Base-by-base conservation (phyloP, 1,140 invertebrate genomes). In the Coelopa frigida region DNA sequence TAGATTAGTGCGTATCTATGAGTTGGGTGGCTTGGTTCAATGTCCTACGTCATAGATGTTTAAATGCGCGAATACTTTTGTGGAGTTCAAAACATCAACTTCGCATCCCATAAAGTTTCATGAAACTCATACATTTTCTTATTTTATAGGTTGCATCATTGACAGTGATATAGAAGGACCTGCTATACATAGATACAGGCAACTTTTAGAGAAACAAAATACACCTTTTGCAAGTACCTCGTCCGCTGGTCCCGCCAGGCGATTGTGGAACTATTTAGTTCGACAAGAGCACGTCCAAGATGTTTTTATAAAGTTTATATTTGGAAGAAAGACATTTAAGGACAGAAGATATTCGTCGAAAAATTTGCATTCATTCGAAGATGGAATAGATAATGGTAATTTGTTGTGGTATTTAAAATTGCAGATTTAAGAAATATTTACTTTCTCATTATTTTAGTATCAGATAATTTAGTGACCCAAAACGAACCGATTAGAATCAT, bases 291-390 rank as follows among this genome's bases (percentile, higher is more conserved):
- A 77, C 24, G 85, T 97, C 33, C 92, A 96, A 71, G 92, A 98
- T 58, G 79, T 95, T 37, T 99, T 99, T 71, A 91, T 99, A 54
- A 80, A 90, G 40, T 89, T 93, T 53, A 89, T 99, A 49, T 99
- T 97, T 73, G 87, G 87, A 1, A 86, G 84, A 54, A 76, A 81
- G 20, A 37, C 39, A n/a, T n/a, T n/a, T n/a, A n/a, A n/a, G n/a
- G n/a, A n/a, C n/a, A n/a, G n/a, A n/a, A 20, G 46, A 48, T 26
- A 35, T 27, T n/a, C 15, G 14, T 4, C 14, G 11, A 1, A 48
- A 27, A 24, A 24, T 27, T 14, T 23, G 17, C 10, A 14, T 27
- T 22, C 23, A 48, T 27, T 26, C 22, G 4, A 48, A 12, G 40
- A 27, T 15, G 22, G n/a, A 15, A 18, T 27, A 10, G 46, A 48